Base-by-base conservation (phyloP, 2,888 invertebrate genomes). In the Caenorhabditis virilis region DNA sequence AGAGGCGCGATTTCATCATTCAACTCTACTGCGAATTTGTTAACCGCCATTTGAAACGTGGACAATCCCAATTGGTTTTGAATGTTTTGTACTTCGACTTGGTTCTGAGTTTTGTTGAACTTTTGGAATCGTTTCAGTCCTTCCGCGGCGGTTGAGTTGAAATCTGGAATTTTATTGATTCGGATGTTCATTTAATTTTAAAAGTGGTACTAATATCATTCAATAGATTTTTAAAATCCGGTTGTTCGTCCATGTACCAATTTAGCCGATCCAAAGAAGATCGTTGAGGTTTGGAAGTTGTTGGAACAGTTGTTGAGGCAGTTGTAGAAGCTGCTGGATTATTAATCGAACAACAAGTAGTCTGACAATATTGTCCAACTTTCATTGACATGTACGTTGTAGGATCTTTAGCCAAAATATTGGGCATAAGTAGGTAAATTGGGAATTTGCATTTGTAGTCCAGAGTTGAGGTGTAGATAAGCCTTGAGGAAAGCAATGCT, bases 31-130 rank as follows among this genome's bases (percentile, higher is more conserved):
- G 66, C 54, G 11, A 69, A 72, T 20, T 50, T 16, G 47, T 72
- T 72, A 0, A 58, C 23, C 2, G 47, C 59, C 61, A 64, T 61
- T 42, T 63, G 35, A 38, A 53, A 72, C 1, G 52, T 47, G 5
- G 56, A 20, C 26, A 60, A 6, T 13, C 66, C 66, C 42, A 52
- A 27, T 9, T 45, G 43, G 39, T 39, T 69, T 41, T 26, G 26
- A 13, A 51, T 33, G 45, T 72, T 72, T 26, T 72, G 72, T 26
- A 53, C 48, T 15, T 66, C 58, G 6, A 69, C 69, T 23, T 63
- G 42, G 22, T 46, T 48, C 43, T 60, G 57, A 1, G 16, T 41
- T 27, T 56, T 33, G 9, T 38, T 22, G 45, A 66, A 72, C 36
- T 58, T 56, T 22, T 43, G n/a, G 30, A 57, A 69, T 26, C 72